Base-by-base conservation (phyloP, 1,140 invertebrate species). In the Scaptomyza pallida region DNA sequence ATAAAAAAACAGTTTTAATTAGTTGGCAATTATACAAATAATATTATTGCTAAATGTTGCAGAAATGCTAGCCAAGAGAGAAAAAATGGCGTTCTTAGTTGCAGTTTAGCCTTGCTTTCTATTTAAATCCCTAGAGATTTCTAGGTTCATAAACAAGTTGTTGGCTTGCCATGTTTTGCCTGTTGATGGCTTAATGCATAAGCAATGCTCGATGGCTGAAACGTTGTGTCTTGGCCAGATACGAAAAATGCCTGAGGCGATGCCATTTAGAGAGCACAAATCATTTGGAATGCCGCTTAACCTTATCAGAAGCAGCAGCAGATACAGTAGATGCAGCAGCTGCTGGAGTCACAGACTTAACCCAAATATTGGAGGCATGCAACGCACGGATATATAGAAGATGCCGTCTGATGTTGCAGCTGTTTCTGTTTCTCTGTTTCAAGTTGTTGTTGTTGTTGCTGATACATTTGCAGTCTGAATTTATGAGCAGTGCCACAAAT, bases 401-500 rank as follows among this genome's bases (percentile, higher is more conserved):
- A 8, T 50, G 47, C 8, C 15, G 26, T 30, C 26, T 30, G 26
- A 30, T 48, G 47, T n/a, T 23, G 26, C 10, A 19, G 33, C 47
- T 61, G 56, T 10, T 44, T 26, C 56, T 52, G 45, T 37, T 21
- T 16, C 48, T 44, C 48, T 44, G 45, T 35, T 51, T 26, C 23
- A 26, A 5, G 26, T 30, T 30, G 26, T 8, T 2, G 5, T 26
- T 30, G 26, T 30, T 30, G 19, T 21, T 21, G 19, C n/a, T n/a
- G 19, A 54, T 63, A 70, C 59, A 70, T 63, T 63, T 55, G 17
- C 51, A 37, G 43, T 6, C 17, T 35, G 60, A 56, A 63, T 70
- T 70, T 64, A 70, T 70, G 60, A 43, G 54, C 54, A 48, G 50
- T 33, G 52, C 69, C 69, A 72, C 63, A 68, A 72, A 67, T 72